These are phyloP conservation scores for Julus scanicus DNA, from an alignment of 2,888 invertebrate genomes.

Conservation along the genomic window DNA sequence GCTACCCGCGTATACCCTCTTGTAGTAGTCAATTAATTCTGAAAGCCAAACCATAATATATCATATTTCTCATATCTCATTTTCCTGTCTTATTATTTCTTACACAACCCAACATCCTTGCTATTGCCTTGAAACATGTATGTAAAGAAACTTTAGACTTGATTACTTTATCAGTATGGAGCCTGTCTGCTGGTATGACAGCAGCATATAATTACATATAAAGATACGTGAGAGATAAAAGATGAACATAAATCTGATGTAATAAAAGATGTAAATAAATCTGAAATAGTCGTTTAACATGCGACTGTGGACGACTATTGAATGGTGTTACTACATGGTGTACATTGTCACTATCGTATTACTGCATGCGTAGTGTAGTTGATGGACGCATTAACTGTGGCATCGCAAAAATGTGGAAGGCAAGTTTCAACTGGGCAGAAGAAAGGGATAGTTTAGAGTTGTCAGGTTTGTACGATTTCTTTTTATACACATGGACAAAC, in stretches of 20 bases:
- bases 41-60: too few relatives aligned
- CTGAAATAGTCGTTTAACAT: neutral
- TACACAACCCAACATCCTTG: neutral
- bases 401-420: slow-evolving; percentile 3
- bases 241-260: too few relatives aligned
- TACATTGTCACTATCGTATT: neutral
- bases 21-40: too few relatives aligned
- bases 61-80: too few relatives aligned
- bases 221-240: too few relatives aligned
- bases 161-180: neutral
- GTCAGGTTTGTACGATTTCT: neutral
- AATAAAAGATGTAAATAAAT: neutral
- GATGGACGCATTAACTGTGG: slow-evolving; percentile 7
- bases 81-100: neutral
- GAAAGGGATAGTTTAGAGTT: slow-evolving; percentile 20
- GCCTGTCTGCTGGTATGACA: neutral
- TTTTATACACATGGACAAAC: neutral
- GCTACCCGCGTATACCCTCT: too few relatives aligned
- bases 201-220: too few relatives aligned
- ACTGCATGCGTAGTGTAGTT: neutral
- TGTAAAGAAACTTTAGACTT: slow-evolving; percentile 8
- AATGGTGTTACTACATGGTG: neutral
- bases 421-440: slow-evolving; percentile 17
- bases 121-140: neutral
- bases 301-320: neutral